phyloP scores from a whole-genome alignment of 2,888 invertebrate genomes.

The Tenthredo livida region DNA sequence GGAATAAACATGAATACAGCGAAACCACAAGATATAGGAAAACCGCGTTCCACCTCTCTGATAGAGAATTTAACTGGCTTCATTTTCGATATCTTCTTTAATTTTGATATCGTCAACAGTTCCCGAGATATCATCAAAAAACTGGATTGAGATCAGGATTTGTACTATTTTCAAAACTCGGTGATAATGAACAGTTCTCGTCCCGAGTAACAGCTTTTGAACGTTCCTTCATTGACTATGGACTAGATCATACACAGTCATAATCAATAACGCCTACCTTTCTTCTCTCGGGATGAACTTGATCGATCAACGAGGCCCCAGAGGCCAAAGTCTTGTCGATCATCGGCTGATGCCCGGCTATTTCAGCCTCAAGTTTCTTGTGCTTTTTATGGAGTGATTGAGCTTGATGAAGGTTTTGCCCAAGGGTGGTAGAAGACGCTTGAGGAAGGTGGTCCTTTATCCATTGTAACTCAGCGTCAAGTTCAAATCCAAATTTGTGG shows the following conservation, averaged over 20 bases:
- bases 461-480: constrained; percentile 97
- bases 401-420: constrained; percentile 94
- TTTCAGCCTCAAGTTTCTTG: constrained; percentile 94
- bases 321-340: constrained; percentile 90
- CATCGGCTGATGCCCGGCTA: constrained; percentile 91
- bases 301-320: constrained; percentile 87
- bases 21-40: not conserved
- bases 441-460: constrained; percentile 93
- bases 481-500: constrained; percentile 96
- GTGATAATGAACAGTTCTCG: not conserved
- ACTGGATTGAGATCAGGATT: not conserved
- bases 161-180: not conserved
- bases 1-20: not conserved
- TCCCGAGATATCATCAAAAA: not conserved
- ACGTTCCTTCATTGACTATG: not conserved
- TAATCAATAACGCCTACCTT: constrained; percentile 80
- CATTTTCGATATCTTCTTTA: not conserved
- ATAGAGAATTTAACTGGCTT: not conserved
- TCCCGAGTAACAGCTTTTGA: not conserved
- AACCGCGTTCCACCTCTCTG: not conserved
- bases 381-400: constrained; percentile 96
- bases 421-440: constrained; percentile 87
- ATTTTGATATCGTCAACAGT: not conserved
- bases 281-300: constrained; percentile 89
- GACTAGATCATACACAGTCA: not conserved